phyloP scores from a whole-genome alignment of 2,888 invertebrate genomes.

The Disparrhopalites patrizii region DNA sequence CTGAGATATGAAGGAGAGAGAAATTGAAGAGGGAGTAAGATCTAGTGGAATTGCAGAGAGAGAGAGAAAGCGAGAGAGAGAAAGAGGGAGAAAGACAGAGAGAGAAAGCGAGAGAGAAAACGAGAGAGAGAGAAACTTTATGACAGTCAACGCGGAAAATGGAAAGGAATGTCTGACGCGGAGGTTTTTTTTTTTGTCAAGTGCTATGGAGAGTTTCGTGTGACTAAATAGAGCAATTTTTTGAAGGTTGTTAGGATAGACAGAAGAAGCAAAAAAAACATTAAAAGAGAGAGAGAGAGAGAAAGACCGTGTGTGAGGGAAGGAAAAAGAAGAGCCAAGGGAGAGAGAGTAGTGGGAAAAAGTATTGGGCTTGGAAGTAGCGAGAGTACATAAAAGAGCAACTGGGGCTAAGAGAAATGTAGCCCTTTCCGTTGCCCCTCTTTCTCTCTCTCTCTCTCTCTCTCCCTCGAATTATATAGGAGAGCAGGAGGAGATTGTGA shows the following conservation, averaged over 20 bases:
- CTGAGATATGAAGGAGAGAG: not conserved
- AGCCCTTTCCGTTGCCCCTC: not conserved
- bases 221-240: no score
- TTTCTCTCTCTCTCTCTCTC: not conserved
- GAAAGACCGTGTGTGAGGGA: no score
- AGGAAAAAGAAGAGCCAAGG: not conserved
- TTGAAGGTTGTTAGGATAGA: no score
- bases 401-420: slow-evolving; percentile 1
- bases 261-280: slow-evolving; percentile 5
- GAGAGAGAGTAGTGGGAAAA: slow-evolving; percentile 10
- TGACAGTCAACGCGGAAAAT: no score
- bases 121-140: not conserved
- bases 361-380: not conserved
- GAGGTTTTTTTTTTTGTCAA: no score
- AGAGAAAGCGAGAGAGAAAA: no score
- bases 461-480: not conserved
- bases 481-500: not conserved
- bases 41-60: not conserved
- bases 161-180: no score
- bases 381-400: not conserved
- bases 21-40: not conserved
- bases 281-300: slow-evolving; percentile 16
- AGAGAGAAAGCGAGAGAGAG: not conserved
- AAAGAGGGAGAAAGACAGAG: no score
- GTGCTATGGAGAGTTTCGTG: no score